Conservation (phyloP, 2,113 vertebrate genomes). For the Isichthys henryi region DNA sequence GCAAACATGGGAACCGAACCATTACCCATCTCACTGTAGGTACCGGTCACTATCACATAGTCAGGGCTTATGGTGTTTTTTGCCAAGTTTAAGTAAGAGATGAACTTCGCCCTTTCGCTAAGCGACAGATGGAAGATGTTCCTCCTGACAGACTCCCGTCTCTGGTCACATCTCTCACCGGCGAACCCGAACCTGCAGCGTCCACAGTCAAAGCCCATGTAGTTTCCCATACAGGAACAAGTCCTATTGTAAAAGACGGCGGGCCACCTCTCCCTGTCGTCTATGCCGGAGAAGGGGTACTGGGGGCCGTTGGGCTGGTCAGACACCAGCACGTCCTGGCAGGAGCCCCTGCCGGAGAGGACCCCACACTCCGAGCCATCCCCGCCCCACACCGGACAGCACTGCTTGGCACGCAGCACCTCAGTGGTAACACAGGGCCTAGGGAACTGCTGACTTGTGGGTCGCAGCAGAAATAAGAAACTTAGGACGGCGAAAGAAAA, state of each 20-base stretch:
- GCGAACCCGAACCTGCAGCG: slow-evolving; percentile 77
- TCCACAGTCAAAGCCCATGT: slow-evolving; percentile 80
- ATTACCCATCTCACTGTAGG: slow-evolving; percentile 77
- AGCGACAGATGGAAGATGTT: slow-evolving; percentile 68
- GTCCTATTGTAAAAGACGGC: slow-evolving; percentile 84
- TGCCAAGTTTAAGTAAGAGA: slow-evolving; percentile 86
- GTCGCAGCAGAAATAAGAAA: slow-evolving; percentile 48
- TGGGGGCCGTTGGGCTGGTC: slow-evolving; percentile 67
- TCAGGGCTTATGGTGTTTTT: slow-evolving; percentile 72
- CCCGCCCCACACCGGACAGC: slow-evolving; percentile 78
- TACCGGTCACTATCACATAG: slow-evolving; percentile 76
- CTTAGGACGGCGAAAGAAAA: slow-evolving; percentile 17
- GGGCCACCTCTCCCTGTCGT: slow-evolving; percentile 89
- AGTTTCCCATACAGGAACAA: slow-evolving; percentile 74
- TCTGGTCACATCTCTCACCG: slow-evolving; percentile 68
- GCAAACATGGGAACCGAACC: slow-evolving; percentile 78
- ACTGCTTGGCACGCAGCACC: slow-evolving; percentile 71
- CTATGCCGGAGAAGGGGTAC: slow-evolving; percentile 79
- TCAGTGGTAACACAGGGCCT: slow-evolving; percentile 67
- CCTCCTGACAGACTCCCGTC: slow-evolving; percentile 63
- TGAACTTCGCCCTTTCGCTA: slow-evolving; percentile 74
- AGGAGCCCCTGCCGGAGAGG: slow-evolving; percentile 70
- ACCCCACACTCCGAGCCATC: slow-evolving; percentile 61
- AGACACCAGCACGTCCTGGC: slow-evolving; percentile 62
- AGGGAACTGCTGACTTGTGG: slow-evolving; percentile 67